Conservation (phyloP, 2,797 vertebrate genomes). For the Acanthornis magna region DNA sequence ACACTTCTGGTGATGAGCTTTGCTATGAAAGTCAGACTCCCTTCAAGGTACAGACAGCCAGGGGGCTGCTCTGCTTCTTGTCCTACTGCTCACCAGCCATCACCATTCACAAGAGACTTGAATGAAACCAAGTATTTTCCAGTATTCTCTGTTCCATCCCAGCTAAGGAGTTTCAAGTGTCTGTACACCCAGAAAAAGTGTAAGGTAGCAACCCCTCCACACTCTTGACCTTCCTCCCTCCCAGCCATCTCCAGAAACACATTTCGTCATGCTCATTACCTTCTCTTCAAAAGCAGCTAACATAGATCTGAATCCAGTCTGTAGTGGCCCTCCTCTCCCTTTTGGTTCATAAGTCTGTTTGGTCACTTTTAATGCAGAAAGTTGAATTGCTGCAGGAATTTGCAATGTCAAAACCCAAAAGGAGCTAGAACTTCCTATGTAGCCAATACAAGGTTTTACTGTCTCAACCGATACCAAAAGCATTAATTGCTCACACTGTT, state of each 20-base stretch:
- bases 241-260: not conserved
- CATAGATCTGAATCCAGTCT: not conserved
- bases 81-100: not conserved
- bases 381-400: not conserved
- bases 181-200: not conserved
- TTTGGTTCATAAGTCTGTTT: not conserved
- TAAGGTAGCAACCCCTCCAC: not conserved
- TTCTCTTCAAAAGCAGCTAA: not conserved
- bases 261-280: not conserved
- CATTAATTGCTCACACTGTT: slow-evolving; percentile 9
- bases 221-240: not conserved
- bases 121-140: not conserved
- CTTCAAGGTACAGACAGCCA: not conserved
- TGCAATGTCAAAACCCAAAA: not conserved
- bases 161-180: not conserved
- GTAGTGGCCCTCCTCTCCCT: not conserved
- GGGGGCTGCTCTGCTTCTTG: not conserved
- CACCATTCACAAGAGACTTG: not conserved
- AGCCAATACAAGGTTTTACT: not conserved
- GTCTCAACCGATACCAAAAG: slow-evolving; percentile 31
- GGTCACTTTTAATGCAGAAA: not conserved
- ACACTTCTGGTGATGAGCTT: not conserved
- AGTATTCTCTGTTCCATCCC: not conserved
- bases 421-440: not conserved
- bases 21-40: not conserved